phyloP scores from a whole-genome alignment of 2,113 vertebrate genomes.

The Casuarius casuarius region DNA sequence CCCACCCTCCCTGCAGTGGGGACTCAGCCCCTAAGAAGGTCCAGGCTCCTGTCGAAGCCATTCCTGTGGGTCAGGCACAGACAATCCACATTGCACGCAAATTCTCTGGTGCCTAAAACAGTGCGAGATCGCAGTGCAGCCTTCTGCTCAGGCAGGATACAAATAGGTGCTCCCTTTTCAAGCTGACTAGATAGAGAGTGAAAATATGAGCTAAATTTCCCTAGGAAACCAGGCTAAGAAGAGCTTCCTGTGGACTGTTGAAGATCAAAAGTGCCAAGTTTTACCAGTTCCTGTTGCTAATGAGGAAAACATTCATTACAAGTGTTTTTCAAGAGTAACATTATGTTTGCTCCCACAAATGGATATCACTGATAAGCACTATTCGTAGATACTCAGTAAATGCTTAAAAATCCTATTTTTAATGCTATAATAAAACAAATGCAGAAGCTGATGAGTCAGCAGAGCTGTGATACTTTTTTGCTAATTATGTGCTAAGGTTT shows the following conservation, averaged over 20 bases:
- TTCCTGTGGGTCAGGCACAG: not conserved
- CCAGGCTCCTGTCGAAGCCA: not conserved
- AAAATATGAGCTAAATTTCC: not conserved
- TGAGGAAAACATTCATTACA: slow-evolving; percentile 42
- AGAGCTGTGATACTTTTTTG: not conserved
- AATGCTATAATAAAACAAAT: not conserved
- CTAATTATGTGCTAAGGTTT: slow-evolving; percentile 49
- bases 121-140: not conserved
- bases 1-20: not conserved
- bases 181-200: not conserved
- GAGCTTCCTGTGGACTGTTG: not conserved
- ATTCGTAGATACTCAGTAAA: slow-evolving; percentile 26
- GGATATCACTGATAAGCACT: not conserved
- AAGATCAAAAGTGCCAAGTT: slow-evolving; percentile 36
- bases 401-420: slow-evolving; percentile 29
- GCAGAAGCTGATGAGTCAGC: slow-evolving; percentile 42
- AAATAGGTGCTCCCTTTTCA: not conserved
- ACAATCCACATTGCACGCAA: rapidly evolving
- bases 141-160: not conserved
- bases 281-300: slow-evolving; percentile 40
- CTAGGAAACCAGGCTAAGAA: not conserved
- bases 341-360: not conserved
- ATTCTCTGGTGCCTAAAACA: not conserved
- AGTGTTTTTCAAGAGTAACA: slow-evolving; percentile 21
- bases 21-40: not conserved